phyloP scores from a whole-genome alignment of 1,140 invertebrate genomes.

The Drosophila serrata region DNA sequence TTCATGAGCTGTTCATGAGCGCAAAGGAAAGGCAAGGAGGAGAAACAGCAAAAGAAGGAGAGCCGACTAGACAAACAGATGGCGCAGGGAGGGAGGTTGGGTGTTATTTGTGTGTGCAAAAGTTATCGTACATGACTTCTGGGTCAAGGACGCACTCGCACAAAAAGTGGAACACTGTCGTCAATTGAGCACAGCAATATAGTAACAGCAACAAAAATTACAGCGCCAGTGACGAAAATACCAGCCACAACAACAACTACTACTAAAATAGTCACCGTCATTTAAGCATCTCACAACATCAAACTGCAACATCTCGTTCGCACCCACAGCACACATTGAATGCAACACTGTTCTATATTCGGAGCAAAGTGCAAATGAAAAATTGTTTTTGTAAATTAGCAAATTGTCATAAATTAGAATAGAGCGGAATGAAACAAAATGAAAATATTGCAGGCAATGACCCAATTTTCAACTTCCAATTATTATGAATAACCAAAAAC shows the following conservation, averaged over 20 bases:
- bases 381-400: slow-evolving; percentile 51
- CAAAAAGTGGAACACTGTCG: slow-evolving; percentile 42
- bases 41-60: slow-evolving; percentile 4
- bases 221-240: slow-evolving; percentile 14
- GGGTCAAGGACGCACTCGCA: slow-evolving; percentile 52
- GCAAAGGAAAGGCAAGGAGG: neutral
- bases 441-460: neutral
- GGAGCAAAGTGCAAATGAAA: slow-evolving; percentile 48
- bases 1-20: slow-evolving; percentile 3
- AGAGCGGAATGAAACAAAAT: neutral
- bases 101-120: neutral
- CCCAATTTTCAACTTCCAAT: neutral
- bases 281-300: slow-evolving; percentile 27
- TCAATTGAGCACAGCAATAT: slow-evolving; percentile 17
- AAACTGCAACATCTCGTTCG: slow-evolving; percentile 17
- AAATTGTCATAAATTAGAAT: slow-evolving; percentile 54
- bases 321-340: slow-evolving; percentile 3
- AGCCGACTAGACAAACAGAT: slow-evolving; percentile 6
- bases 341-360: slow-evolving; percentile 47
- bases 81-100: neutral
- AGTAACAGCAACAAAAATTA: slow-evolving; percentile 10
- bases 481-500: neutral
- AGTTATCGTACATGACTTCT: slow-evolving; percentile 32
- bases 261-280: slow-evolving; percentile 12
- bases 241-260: slow-evolving; percentile 7